These are phyloP conservation scores for Blastomussa wellsi DNA, from an alignment of 92 coral and sea anemone species.

Conservation along the genomic window DNA sequence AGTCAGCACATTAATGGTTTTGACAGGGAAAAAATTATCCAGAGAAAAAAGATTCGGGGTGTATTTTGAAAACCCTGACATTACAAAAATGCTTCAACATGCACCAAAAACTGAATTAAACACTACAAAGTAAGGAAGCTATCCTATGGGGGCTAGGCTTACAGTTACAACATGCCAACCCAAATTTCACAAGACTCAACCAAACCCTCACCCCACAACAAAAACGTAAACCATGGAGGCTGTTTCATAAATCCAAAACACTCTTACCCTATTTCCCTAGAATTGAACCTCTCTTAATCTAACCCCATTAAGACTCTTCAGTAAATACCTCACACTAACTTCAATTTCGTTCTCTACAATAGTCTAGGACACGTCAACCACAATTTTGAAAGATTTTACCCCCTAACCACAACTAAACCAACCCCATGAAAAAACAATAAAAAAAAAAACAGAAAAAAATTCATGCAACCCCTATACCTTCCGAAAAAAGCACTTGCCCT, in stretches of 20 bases:
- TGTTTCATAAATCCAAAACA: conserved; percentile 8
- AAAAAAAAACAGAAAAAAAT: no score
- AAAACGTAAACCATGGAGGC: conserved; percentile 11
- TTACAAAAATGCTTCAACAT: conserved; percentile 16
- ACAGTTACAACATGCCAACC: conserved; percentile 14
- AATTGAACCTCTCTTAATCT: conserved; percentile 19
- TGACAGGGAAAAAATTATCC: conserved; percentile 6
- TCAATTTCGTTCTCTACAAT: conserved; percentile 7
- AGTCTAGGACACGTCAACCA: background rate
- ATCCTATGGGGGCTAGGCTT: conserved; percentile 7
- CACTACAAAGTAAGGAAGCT: background rate
- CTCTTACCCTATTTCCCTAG: background rate
- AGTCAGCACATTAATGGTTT: background rate
- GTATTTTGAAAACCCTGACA: conserved; percentile 14
- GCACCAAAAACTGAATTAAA: no score
- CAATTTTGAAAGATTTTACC: conserved; percentile 4
- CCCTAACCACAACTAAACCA: conserved; percentile 8
- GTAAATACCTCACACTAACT: conserved; percentile 8
- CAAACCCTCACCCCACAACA: conserved; percentile 18
- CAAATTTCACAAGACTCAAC: conserved; percentile 18
- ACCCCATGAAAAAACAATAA: background rate
- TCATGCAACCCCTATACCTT: no score
- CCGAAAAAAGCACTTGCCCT: no score
- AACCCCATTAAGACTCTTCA: no score
- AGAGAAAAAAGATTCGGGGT: background rate